These are phyloP conservation scores for Dendrolimus kikuchii DNA, from an alignment of 1,140 invertebrate genomes.

Conservation along the genomic window DNA sequence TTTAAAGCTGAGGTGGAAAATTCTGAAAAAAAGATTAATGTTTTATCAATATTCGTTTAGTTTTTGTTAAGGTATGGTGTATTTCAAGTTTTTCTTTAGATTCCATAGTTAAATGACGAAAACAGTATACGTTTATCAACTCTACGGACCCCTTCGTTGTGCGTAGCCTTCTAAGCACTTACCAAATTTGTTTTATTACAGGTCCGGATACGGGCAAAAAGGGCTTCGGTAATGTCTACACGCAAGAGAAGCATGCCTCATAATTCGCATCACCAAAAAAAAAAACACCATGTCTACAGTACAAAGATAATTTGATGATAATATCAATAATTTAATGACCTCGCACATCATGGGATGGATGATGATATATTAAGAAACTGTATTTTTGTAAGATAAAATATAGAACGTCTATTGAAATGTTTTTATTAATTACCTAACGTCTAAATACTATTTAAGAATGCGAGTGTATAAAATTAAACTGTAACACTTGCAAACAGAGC, in stretches of 20 bases:
- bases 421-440: constrained; percentile 1
- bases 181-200: constrained; percentile 37
- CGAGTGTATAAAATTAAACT: too few species aligned
- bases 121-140: too few species aligned
- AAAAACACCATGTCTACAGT: constrained; percentile 13
- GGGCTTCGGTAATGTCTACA: constrained; percentile 58
- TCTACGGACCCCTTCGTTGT: too few species aligned
- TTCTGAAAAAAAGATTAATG: too few species aligned
- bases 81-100: too few species aligned
- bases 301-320: constrained; percentile 29
- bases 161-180: constrained; percentile 11
- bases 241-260: constrained; percentile 51
- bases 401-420: constrained; percentile 4
- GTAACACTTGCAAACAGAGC: too few species aligned
- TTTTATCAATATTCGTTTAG: too few species aligned
- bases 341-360: constrained; percentile 35
- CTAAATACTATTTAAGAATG: too few species aligned
- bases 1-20: too few species aligned
- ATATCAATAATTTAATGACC: constrained; percentile 39
- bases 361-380: constrained; percentile 19
- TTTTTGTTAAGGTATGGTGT: too few species aligned
- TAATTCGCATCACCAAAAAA: constrained; percentile 31
- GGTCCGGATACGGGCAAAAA: constrained; percentile 38
- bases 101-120: too few species aligned
- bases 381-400: constrained; percentile 38